phyloP scores from a whole-genome alignment of 2,113 vertebrate genomes.

The Morone saxatilis region DNA sequence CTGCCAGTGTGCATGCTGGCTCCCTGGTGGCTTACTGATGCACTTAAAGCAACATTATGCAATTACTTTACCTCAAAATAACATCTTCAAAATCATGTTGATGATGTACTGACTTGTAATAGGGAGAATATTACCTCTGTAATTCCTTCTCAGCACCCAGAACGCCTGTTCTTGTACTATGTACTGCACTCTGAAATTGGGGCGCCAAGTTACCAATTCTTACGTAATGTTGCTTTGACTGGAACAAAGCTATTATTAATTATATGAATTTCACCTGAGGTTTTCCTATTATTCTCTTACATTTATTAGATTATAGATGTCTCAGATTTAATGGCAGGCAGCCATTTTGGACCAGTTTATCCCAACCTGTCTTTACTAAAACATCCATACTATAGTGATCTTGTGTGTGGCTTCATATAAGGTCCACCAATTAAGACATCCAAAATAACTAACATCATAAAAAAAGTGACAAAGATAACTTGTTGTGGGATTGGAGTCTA shows the following conservation, averaged over 20 bases:
- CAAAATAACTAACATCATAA: slow-evolving; percentile 76
- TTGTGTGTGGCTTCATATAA: slow-evolving; percentile 39
- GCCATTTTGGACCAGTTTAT: slow-evolving; percentile 11
- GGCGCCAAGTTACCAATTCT: too few species aligned
- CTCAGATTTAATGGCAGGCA: background rate
- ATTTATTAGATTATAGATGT: slow-evolving; percentile 8
- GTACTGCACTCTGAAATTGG: too few species aligned
- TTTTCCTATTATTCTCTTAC: background rate
- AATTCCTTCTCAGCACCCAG: too few species aligned
- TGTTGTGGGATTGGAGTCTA: slow-evolving; percentile 48
- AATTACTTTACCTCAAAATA: too few species aligned
- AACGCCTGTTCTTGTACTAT: too few species aligned
- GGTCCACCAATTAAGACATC: slow-evolving; percentile 69
- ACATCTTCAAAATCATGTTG: too few species aligned
- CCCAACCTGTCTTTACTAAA: slow-evolving; percentile 9
- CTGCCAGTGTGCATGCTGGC: background rate
- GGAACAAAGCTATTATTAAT: background rate
- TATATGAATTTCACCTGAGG: background rate
- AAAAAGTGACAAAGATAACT: slow-evolving; percentile 75
- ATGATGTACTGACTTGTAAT: too few species aligned
- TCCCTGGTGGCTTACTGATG: background rate
- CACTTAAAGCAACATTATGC: background rate
- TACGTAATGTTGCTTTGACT: background rate
- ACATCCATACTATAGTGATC: background rate
- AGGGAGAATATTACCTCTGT: too few species aligned